Conservation (phyloP, 1,140 invertebrate genomes). For the Drosophila persimilis region DNA sequence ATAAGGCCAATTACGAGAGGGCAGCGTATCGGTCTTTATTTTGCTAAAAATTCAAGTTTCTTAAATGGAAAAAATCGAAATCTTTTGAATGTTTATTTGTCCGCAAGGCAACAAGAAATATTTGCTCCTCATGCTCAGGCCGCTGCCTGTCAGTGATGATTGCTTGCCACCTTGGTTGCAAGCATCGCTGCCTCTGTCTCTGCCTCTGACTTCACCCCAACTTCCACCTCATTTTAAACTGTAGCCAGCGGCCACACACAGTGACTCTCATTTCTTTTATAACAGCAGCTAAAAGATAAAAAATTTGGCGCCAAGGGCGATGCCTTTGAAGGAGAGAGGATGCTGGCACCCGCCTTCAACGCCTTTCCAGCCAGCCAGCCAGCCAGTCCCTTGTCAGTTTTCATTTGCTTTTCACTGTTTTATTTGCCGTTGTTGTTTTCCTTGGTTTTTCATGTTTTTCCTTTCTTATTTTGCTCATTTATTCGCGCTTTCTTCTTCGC, state of each 20-base stretch:
- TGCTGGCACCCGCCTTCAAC: constrained; percentile 45
- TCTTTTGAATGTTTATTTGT: background rate
- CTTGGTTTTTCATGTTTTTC: constrained; percentile 40
- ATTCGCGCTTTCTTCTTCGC: constrained; percentile 33
- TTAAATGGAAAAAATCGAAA: background rate
- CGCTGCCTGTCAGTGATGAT: constrained; percentile 40
- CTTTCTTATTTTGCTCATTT: constrained; percentile 42
- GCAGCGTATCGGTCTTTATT: no score
- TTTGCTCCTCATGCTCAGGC: constrained; percentile 5
- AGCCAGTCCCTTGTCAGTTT: constrained; percentile 41
- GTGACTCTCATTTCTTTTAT: constrained; percentile 27
- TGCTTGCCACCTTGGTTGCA: constrained; percentile 20
- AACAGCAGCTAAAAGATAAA: constrained; percentile 13
- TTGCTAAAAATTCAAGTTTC: background rate
- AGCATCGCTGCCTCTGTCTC: constrained; percentile 10
- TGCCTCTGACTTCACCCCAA: background rate
- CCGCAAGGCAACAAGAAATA: background rate
- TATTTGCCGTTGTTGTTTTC: constrained; percentile 38
- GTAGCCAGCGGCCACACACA: constrained; percentile 42
- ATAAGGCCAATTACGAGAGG: constrained; percentile 15
- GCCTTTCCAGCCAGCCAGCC: constrained; percentile 49
- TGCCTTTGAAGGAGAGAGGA: constrained; percentile 54
- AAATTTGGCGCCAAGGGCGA: constrained; percentile 46
- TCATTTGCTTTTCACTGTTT: constrained; percentile 39
- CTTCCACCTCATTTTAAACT: constrained; percentile 3